Evolutionary conservation across 2,797 vertebrate species (phyloP).

Genomic region (Girardinus metallicus): DNA sequence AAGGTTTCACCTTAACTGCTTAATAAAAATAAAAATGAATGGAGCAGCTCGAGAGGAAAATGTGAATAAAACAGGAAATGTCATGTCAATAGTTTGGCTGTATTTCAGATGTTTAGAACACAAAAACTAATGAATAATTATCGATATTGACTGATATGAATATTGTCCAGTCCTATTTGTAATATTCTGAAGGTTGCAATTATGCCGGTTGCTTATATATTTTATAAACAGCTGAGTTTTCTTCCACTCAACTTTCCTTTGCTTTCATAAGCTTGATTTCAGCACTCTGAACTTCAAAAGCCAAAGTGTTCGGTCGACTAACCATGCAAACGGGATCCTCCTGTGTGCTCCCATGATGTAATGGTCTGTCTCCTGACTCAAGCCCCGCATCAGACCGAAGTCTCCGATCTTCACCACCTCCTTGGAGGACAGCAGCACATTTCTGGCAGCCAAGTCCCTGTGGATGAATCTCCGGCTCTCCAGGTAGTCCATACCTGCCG

Average conservation of each 20-base stretch:
- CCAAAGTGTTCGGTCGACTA: slow-evolving; percentile 40
- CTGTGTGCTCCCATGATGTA: slow-evolving; percentile 89
- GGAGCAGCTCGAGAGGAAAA: too few relatives aligned
- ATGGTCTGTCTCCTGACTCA: slow-evolving; percentile 80
- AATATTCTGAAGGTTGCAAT: background rate
- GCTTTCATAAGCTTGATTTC: too few relatives aligned
- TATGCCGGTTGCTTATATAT: background rate
- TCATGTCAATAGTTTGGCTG: too few relatives aligned
- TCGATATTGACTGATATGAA: too few relatives aligned
- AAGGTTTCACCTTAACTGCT: too few relatives aligned
- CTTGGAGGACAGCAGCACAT: slow-evolving; percentile 84
- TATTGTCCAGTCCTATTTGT: too few relatives aligned
- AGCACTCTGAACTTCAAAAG: background rate
- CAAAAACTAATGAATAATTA: too few relatives aligned
- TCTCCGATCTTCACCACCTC: slow-evolving; percentile 88
- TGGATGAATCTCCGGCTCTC: slow-evolving; percentile 86
- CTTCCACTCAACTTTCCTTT: background rate
- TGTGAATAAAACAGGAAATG: too few relatives aligned
- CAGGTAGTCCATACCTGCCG: slow-evolving; percentile 87
- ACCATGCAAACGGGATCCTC: slow-evolving; percentile 92
- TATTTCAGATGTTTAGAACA: too few relatives aligned
- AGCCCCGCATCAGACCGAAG: slow-evolving; percentile 89
- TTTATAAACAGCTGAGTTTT: background rate
- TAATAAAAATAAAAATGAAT: too few relatives aligned
- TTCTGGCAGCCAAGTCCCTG: slow-evolving; percentile 88